phyloP scores from a whole-genome alignment of 2,113 vertebrate genomes.

The Dascyllus trimaculatus region DNA sequence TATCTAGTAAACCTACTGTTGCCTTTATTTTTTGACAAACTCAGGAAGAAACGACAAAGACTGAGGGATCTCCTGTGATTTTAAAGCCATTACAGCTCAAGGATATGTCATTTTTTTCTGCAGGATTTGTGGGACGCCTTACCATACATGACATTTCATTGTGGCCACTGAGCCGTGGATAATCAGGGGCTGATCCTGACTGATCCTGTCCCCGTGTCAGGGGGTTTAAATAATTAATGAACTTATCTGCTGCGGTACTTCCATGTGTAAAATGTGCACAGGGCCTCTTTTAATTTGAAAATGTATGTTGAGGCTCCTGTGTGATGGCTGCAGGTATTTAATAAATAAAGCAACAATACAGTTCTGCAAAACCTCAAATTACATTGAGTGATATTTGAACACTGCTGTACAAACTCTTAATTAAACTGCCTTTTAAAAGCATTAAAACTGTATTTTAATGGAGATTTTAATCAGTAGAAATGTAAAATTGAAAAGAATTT shows the following conservation, averaged over 20 bases:
- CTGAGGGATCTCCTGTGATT: not conserved
- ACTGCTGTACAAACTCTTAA: too few relatives aligned
- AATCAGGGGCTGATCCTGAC: not conserved
- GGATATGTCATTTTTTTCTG: not conserved
- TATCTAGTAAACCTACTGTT: not conserved
- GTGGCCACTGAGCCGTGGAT: not conserved
- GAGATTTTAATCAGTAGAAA: not conserved
- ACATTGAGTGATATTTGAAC: not conserved
- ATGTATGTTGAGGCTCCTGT: not conserved
- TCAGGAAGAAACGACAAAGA: not conserved
- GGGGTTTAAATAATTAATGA: conserved; percentile 20
- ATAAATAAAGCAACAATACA: not conserved
- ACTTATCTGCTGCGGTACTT: not conserved
- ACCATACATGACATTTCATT: not conserved
- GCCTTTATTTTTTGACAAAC: not conserved
- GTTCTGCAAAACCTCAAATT: not conserved
- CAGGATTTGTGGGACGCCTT: not conserved
- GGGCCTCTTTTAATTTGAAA: not conserved
- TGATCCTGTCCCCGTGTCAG: not conserved
- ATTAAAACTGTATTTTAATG: too few relatives aligned
- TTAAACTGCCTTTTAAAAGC: too few relatives aligned
- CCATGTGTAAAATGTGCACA: not conserved
- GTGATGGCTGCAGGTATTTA: not conserved
- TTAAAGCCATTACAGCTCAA: not conserved
- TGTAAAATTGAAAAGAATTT: not conserved